Evolutionary conservation across 2,888 invertebrate genomes (phyloP), one percentile per base, ranked within the genome.

Genomic region (Catocala nupta): DNA sequence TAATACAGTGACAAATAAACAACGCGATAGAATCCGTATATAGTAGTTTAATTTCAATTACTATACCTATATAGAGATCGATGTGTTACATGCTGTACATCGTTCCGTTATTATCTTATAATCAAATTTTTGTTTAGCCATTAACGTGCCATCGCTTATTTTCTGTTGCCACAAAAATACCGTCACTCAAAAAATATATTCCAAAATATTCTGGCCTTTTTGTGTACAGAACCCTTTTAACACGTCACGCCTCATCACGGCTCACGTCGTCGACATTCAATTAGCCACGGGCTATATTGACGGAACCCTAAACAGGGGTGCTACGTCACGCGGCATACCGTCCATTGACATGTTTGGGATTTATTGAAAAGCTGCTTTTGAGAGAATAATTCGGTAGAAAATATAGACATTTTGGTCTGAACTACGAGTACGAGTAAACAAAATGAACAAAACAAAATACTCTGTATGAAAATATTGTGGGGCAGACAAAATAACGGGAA

Each of bases 211-310:
- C n/a, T 5, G 33, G 1, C 8, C 5, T 58, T 57, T 63, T 50
- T 39, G 44, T 25, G 45, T 60, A 72, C 70, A 74, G 81, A 76
- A 76, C 81, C 79, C 80, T 61, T 65, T 65, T 67, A 71, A 54
- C 75, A 55, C 72, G 83, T 78, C 81, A 78, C 80, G 77, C 73
- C 77, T 71, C 75, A 75, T 82, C 77, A 78, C 65, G 69, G 77
- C 60, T 65, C 75, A 72, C 77, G 83, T 83, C 83, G 80, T 80
- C 78, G 80, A 65, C 81, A 81, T 82, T 81, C 80, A 82, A 84
- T 84, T 84, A 84, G 81, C 80, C 68, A 77, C 75, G 77, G 80
- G 75, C 77, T 69, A 61, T 68, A 68, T 69, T 55, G 69, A 44
- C 54, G 70, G 71, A 61, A 71, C 77, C 72, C 70, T 68, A 75